phyloP scores from a whole-genome alignment of 2,888 invertebrate species.

The Polietes domitor region DNA sequence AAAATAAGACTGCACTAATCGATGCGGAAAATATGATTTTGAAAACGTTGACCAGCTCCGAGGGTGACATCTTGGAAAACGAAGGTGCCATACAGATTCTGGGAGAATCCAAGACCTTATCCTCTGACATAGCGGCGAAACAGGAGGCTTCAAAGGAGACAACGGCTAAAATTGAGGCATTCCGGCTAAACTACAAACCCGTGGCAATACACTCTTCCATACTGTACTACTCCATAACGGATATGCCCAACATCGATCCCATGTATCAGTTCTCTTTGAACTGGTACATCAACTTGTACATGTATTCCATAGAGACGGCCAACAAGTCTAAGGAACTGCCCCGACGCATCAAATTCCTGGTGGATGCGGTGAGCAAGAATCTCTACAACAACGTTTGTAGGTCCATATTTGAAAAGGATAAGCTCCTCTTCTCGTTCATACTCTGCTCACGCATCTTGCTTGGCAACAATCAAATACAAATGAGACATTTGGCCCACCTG shows the following conservation, averaged over 20 bases:
- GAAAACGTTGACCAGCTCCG: slow-evolving; percentile 89
- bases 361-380: slow-evolving; percentile 90
- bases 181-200: slow-evolving; percentile 90
- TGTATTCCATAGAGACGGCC: slow-evolving; percentile 80
- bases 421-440: slow-evolving; percentile 91
- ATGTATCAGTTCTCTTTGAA: slow-evolving; percentile 98
- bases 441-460: slow-evolving; percentile 86
- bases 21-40: slow-evolving; percentile 94
- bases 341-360: slow-evolving; percentile 89
- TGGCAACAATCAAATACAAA: slow-evolving; percentile 83
- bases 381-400: slow-evolving; percentile 93
- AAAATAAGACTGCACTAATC: slow-evolving; percentile 90
- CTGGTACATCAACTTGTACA: slow-evolving; percentile 91
- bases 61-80: slow-evolving; percentile 95
- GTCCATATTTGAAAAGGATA: slow-evolving; percentile 94
- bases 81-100: slow-evolving; percentile 93
- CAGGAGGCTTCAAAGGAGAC: slow-evolving; percentile 92
- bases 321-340: slow-evolving; percentile 85
- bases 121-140: slow-evolving; percentile 91
- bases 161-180: slow-evolving; percentile 90
- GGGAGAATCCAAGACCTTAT: slow-evolving; percentile 91
- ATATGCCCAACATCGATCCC: slow-evolving; percentile 93
- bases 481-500: slow-evolving; percentile 88
- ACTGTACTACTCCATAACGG: slow-evolving; percentile 93
- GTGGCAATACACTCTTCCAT: slow-evolving; percentile 93